phyloP scores from a whole-genome alignment of 1,140 invertebrate genomes.

The Cyclina sinensis region DNA sequence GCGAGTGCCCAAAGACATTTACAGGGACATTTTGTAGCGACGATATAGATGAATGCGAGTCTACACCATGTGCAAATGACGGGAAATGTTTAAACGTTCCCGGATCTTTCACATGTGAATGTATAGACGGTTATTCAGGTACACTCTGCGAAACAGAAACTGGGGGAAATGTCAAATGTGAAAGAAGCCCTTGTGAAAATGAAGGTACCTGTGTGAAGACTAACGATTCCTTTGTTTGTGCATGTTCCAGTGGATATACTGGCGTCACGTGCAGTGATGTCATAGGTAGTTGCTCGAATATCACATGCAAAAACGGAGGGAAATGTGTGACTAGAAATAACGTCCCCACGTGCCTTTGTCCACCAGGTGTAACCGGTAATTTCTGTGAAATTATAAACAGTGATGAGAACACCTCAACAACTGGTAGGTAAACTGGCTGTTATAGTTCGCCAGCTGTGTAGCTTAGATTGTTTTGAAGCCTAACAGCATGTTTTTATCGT shows the following conservation, averaged over 20 bases:
- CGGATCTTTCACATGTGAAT: conserved; percentile 32
- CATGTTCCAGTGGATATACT: conserved; percentile 51
- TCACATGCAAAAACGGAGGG: conserved; percentile 1
- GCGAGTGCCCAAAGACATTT: conserved; percentile 43
- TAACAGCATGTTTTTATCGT: conserved; percentile 19
- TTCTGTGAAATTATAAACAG: neutral
- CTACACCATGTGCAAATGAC: neutral
- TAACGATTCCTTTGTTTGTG: conserved; percentile 44
- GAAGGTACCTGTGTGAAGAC: conserved; percentile 48
- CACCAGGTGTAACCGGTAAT: neutral
- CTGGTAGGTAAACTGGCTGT: neutral
- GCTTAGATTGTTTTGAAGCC: no score
- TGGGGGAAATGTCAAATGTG: conserved; percentile 34
- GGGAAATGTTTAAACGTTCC: neutral
- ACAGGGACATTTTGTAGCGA: conserved; percentile 6
- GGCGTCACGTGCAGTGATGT: conserved; percentile 42
- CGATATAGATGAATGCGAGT: conserved; percentile 33
- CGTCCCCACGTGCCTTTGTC: neutral
- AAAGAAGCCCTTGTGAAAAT: conserved; percentile 50
- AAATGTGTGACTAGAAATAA: neutral
- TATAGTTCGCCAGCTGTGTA: no score
- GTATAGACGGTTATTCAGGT: conserved; percentile 38
- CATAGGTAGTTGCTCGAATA: conserved; percentile 30
- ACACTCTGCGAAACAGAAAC: conserved; percentile 37
- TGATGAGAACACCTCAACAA: neutral